A percentile compares a stretch with the other conserved stretches of the same genome.
phyloP scores from a whole-genome alignment of 1,140 invertebrate species.

The Akabosia matsudoensis region DNA sequence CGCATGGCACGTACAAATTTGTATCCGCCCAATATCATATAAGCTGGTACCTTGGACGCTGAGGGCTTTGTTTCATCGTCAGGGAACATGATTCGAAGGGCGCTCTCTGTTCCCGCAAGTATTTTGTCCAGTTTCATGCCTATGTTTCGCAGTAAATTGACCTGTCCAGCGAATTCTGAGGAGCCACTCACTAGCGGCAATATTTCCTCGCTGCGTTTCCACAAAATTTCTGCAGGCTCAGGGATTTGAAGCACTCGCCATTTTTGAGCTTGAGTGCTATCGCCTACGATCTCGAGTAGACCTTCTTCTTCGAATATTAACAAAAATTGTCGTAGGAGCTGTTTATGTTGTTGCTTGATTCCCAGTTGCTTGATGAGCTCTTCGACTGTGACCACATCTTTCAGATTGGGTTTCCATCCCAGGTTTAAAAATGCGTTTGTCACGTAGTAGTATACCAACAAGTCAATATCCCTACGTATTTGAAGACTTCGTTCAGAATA shows the following conservation, averaged over 20 bases:
- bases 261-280: background rate
- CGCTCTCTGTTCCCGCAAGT: background rate
- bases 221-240: too few relatives aligned
- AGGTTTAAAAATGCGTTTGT: background rate
- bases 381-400: background rate
- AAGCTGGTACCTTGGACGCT: too few relatives aligned
- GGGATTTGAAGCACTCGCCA: background rate
- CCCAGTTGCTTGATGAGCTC: background rate
- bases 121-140: background rate
- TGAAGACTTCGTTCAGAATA: background rate
- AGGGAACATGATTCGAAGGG: background rate
- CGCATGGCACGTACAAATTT: too few relatives aligned
- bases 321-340: background rate
- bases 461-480: background rate
- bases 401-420: background rate
- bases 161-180: background rate
- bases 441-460: background rate
- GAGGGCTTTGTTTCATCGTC: background rate
- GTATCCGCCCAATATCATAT: too few relatives aligned
- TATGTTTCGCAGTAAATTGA: background rate
- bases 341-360: background rate
- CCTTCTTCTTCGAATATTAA: background rate
- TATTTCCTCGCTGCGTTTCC: background rate
- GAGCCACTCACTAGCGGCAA: background rate
- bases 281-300: background rate